Evolutionary conservation across 2,113 vertebrate genomes (phyloP).

Genomic region (Thalassoma bifasciatum): DNA sequence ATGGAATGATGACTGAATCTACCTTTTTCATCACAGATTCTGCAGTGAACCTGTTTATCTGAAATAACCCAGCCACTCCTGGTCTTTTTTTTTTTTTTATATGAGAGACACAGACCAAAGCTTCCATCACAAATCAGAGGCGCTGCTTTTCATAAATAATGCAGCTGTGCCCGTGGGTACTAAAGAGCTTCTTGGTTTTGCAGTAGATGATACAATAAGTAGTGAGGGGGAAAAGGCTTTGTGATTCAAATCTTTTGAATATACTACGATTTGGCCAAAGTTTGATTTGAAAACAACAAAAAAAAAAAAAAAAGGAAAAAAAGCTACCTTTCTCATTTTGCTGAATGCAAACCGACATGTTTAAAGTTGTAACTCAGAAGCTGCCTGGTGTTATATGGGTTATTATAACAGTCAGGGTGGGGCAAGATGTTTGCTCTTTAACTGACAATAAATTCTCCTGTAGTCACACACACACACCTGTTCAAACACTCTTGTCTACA

Average conservation of each 20-base stretch:
- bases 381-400: background rate
- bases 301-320: background rate
- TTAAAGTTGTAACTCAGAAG: background rate
- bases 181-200: conserved; percentile 9
- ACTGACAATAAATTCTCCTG: background rate
- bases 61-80: conserved; percentile 2
- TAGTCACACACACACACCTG: conserved; percentile 11
- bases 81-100: conserved; percentile 28
- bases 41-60: conserved; percentile 10
- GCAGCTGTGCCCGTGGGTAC: background rate
- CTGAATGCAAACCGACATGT: background rate
- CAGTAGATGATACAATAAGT: background rate
- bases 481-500: background rate
- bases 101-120: conserved; percentile 12
- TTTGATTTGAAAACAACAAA: background rate
- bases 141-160: conserved; percentile 35
- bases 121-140: conserved; percentile 1
- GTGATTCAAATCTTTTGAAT: background rate
- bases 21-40: conserved; percentile 4
- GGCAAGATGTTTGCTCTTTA: conserved; percentile 37
- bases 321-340: background rate
- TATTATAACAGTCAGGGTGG: conserved; percentile 9
- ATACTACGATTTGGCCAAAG: too few species aligned
- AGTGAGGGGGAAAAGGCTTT: background rate
- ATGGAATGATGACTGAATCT: background rate